Conservation (phyloP, 2,113 vertebrate genomes). For the Dipodomys spectabilis region DNA sequence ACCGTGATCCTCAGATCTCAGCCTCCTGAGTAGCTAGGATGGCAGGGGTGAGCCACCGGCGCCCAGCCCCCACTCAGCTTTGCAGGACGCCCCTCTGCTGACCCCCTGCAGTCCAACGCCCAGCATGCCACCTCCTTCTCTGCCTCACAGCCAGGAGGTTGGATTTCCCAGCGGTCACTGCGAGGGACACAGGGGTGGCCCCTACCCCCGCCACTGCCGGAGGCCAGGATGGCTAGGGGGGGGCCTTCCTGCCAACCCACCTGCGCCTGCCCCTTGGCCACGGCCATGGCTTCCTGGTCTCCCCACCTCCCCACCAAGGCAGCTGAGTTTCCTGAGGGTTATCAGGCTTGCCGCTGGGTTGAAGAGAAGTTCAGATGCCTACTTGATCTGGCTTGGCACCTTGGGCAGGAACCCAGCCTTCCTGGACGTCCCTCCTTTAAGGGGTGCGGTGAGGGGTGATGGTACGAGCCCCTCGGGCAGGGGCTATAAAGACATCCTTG, state of each 20-base stretch:
- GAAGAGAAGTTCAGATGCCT: background rate
- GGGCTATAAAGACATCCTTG: background rate
- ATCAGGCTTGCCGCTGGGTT: background rate
- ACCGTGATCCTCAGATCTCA: too few species aligned
- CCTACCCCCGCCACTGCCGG: background rate
- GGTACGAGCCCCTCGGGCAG: background rate
- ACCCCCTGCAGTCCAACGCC: too few species aligned
- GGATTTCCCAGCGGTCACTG: background rate
- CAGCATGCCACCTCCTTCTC: background rate
- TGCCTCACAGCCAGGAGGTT: background rate
- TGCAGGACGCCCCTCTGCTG: background rate
- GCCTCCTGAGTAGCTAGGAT: too few species aligned
- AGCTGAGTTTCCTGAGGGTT: background rate
- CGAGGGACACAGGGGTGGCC: background rate
- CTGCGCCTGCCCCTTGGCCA: background rate
- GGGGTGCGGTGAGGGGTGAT: background rate
- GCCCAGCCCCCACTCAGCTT: background rate
- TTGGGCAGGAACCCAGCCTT: background rate
- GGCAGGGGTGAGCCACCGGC: too few species aligned
- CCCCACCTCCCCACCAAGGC: background rate
- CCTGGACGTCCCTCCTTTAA: background rate
- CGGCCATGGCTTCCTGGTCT: background rate
- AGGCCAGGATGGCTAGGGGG: background rate
- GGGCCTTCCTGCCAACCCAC: background rate
- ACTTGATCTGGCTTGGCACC: background rate